phyloP scores from a whole-genome alignment of 2,888 invertebrate species.

The Sminthurides aquaticus region DNA sequence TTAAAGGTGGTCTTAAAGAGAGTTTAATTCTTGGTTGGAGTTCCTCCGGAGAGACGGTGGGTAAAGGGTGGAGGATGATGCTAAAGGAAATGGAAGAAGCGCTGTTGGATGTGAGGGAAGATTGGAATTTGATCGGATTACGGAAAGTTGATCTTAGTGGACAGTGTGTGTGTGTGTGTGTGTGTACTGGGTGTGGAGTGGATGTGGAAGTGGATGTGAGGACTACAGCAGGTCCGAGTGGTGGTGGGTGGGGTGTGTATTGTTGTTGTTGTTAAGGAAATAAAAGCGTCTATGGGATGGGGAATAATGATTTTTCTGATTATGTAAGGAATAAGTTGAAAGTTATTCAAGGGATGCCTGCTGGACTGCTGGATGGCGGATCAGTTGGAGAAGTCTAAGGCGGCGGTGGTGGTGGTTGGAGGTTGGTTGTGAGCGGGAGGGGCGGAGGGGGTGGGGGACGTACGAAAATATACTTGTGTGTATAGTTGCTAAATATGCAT shows the following conservation, averaged over 20 bases:
- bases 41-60: too few relatives aligned
- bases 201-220: not conserved
- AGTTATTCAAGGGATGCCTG: too few relatives aligned
- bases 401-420: not conserved
- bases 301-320: not conserved
- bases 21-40: too few relatives aligned
- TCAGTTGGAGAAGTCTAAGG: too few relatives aligned
- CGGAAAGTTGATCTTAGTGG: not conserved
- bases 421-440: not conserved
- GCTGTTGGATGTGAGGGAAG: not conserved
- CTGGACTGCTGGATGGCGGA: too few relatives aligned
- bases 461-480: not conserved
- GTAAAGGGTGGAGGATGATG: too few relatives aligned
- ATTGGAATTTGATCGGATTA: not conserved
- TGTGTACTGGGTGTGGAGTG: not conserved
- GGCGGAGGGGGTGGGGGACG: not conserved
- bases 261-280: not conserved
- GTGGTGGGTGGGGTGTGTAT: too few relatives aligned
- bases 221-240: too few relatives aligned
- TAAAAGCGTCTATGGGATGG: not conserved
- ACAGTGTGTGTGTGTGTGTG: slow-evolving; percentile 4
- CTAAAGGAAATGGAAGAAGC: too few relatives aligned
- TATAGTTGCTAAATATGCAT: not conserved
- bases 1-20: too few relatives aligned
- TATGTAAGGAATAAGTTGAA: too few relatives aligned